Percentiles rank a stretch among this genome's conserved stretches.
phyloP scores from a whole-genome alignment of 2,113 vertebrate species.

The Pelusios castaneus region DNA sequence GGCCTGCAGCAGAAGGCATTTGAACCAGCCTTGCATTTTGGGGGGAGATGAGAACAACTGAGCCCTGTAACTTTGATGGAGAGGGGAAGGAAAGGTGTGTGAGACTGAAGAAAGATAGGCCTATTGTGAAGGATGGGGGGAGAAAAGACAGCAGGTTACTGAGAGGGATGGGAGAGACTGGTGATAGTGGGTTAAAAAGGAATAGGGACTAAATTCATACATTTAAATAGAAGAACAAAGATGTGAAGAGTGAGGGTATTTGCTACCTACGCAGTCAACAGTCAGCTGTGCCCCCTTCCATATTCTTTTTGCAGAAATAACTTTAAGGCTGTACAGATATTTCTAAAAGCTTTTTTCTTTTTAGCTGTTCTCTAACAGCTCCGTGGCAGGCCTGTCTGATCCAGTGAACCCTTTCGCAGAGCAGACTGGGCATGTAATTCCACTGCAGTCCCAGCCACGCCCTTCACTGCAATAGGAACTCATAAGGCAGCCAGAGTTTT shows the following conservation, averaged over 20 bases:
- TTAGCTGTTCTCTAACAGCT: neutral
- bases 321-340: neutral
- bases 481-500: neutral
- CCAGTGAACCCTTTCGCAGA: neutral
- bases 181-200: neutral
- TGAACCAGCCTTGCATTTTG: no score
- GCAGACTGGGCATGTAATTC: neutral
- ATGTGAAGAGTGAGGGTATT: neutral
- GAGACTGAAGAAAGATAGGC: no score
- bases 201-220: neutral
- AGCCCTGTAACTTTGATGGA: no score
- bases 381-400: neutral
- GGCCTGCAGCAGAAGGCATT: neutral
- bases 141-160: neutral
- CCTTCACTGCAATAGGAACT: neutral
- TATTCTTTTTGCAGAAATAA: neutral
- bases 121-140: neutral
- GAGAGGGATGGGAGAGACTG: neutral
- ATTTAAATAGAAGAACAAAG: neutral
- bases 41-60: no score
- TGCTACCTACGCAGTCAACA: neutral
- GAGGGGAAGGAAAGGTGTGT: no score
- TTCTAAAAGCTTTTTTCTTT: neutral
- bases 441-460: neutral
- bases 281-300: neutral